Evolutionary conservation across 2,797 vertebrate genomes (phyloP).

Genomic region (Trachops cirrhosus): DNA sequence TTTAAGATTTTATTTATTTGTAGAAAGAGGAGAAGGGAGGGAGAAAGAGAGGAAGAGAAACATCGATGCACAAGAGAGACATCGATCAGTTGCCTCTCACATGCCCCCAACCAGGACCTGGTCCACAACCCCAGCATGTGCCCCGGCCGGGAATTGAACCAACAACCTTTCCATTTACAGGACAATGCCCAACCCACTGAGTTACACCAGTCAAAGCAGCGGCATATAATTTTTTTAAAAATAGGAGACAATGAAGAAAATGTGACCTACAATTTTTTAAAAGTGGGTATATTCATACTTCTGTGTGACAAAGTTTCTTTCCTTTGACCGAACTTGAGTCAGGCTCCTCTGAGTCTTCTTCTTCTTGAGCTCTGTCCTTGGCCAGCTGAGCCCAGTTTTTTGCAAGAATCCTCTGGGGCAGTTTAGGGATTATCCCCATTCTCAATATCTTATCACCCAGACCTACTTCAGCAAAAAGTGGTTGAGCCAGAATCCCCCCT

Average conservation of each 20-base stretch:
- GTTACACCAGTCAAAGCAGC: too few species aligned
- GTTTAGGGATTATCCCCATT: neutral
- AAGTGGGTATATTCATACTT: neutral
- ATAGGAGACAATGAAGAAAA: neutral
- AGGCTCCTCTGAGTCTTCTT: neutral
- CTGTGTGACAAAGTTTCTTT: neutral
- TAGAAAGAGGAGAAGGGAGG: too few species aligned
- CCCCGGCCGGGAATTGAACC: too few species aligned
- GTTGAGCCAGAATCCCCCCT: neutral
- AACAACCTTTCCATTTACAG: too few species aligned
- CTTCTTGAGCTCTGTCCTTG: neutral
- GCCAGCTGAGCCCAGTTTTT: neutral
- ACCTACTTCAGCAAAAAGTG: neutral
- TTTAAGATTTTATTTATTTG: too few species aligned
- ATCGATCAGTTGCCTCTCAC: too few species aligned
- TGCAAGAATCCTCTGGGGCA: neutral
- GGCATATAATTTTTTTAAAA: neutral
- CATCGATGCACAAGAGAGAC: too few species aligned
- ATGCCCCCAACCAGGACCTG: too few species aligned
- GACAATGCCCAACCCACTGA: too few species aligned
- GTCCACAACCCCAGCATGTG: too few species aligned
- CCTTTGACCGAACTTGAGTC: neutral
- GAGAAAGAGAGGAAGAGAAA: too few species aligned
- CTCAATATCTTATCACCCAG: neutral
- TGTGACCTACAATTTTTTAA: neutral